Percentiles rank a stretch among this genome's conserved stretches.
phyloP scores from a whole-genome alignment of 2,888 invertebrate species.

The Amphipoea oculea region DNA sequence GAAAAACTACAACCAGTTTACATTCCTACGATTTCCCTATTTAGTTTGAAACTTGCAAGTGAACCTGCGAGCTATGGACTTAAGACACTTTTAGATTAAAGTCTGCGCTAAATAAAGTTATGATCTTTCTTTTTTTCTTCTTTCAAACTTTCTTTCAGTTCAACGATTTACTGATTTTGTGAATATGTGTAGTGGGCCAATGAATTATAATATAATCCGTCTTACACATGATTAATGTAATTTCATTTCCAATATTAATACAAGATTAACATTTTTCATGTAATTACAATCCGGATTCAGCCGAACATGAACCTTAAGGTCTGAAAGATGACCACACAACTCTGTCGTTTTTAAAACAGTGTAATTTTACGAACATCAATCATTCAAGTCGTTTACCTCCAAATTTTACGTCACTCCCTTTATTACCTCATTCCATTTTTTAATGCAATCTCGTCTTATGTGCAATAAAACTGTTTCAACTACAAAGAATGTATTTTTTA shows the following conservation, averaged over 20 bases:
- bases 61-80: constrained; percentile 26
- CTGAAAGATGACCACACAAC: constrained; percentile 69
- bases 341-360: constrained; percentile 80
- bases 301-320: constrained; percentile 60
- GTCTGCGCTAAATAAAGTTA: background rate
- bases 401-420: constrained; percentile 84
- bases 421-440: constrained; percentile 83
- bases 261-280: constrained; percentile 59
- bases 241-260: constrained; percentile 51
- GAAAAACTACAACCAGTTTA: constrained; percentile 54
- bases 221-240: constrained; percentile 35
- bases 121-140: background rate
- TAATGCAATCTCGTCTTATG: constrained; percentile 78
- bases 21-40: constrained; percentile 49
- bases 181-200: background rate
- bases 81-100: background rate
- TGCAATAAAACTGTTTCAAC: constrained; percentile 57
- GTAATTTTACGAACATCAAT: constrained; percentile 88
- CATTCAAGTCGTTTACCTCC: constrained; percentile 85
- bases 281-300: constrained; percentile 66
- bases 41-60: constrained; percentile 41
- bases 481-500: constrained; percentile 47
- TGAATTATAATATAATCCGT: constrained; percentile 26
- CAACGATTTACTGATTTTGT: background rate
- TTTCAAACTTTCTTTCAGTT: background rate